Conservation (phyloP, 2,113 vertebrate species). For the Alectura lathami region DNA sequence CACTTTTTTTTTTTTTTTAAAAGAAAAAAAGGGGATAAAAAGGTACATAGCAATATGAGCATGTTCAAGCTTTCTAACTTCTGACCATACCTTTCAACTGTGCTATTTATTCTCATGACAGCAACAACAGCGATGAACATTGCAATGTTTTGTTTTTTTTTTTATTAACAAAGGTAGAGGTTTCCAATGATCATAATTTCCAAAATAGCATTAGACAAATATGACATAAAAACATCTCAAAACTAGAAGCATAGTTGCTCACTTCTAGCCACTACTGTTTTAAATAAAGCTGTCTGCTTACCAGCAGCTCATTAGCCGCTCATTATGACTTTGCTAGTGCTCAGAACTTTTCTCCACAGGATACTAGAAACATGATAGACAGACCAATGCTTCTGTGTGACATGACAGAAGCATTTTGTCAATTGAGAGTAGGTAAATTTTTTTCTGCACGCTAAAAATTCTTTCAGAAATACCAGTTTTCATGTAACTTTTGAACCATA, state of each 20-base stretch:
- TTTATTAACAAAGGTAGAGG: neutral
- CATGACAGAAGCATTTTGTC: neutral
- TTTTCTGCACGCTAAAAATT: neutral
- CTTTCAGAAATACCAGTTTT: neutral
- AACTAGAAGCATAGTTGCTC: neutral
- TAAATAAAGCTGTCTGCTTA: neutral
- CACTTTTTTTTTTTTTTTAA: neutral
- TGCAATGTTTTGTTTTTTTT: neutral
- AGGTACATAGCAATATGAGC: neutral
- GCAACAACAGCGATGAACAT: neutral
- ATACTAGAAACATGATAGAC: neutral
- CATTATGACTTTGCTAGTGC: neutral
- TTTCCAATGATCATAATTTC: neutral
- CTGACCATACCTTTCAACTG: neutral
- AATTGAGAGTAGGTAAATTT: neutral
- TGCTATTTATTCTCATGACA: neutral
- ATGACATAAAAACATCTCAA: neutral
- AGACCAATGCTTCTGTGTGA: neutral
- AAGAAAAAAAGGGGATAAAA: too few species aligned
- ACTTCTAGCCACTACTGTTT: neutral
- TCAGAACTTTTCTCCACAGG: neutral
- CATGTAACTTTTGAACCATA: neutral
- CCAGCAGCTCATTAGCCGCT: neutral
- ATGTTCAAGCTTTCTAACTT: neutral
- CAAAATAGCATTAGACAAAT: neutral